Conservation (phyloP, 2,888 invertebrate genomes). For the Lysandra bellargus region DNA sequence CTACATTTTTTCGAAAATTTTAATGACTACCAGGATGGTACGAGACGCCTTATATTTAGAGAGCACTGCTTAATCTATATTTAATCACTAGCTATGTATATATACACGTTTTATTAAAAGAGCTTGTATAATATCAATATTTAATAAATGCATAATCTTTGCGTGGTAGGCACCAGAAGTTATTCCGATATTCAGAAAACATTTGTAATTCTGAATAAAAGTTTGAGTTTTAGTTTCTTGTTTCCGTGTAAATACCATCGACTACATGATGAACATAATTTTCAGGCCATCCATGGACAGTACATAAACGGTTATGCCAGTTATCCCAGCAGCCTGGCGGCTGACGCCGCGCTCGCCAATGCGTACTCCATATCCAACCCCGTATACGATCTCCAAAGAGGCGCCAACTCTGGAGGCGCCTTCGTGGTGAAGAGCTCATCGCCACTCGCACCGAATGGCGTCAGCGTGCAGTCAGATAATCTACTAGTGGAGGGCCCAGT, state of each 20-base stretch:
- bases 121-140: too few relatives aligned
- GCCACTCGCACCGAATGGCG: conserved; percentile 49
- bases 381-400: not conserved
- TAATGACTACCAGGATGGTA: too few relatives aligned
- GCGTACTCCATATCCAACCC: conserved; percentile 18
- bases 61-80: too few relatives aligned
- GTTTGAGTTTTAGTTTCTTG: too few relatives aligned
- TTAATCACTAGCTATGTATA: too few relatives aligned
- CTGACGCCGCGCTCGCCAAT: conserved; percentile 17
- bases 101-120: too few relatives aligned
- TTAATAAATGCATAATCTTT: too few relatives aligned
- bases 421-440: conserved; percentile 46
- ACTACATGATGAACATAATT: not conserved
- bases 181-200: too few relatives aligned
- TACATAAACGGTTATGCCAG: conserved; percentile 18
- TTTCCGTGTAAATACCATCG: not conserved
- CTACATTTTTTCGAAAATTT: too few relatives aligned
- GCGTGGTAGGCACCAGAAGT: too few relatives aligned
- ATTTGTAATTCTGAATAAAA: too few relatives aligned
- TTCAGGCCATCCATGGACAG: conserved; percentile 11
- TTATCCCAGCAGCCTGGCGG: not conserved
- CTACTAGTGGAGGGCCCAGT: conserved; percentile 48
- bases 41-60: too few relatives aligned
- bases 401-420: conserved; percentile 25
- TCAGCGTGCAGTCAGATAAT: conserved; percentile 50